Evolutionary conservation across 2,113 vertebrate species (phyloP).

Genomic region (Hucho hucho): DNA sequence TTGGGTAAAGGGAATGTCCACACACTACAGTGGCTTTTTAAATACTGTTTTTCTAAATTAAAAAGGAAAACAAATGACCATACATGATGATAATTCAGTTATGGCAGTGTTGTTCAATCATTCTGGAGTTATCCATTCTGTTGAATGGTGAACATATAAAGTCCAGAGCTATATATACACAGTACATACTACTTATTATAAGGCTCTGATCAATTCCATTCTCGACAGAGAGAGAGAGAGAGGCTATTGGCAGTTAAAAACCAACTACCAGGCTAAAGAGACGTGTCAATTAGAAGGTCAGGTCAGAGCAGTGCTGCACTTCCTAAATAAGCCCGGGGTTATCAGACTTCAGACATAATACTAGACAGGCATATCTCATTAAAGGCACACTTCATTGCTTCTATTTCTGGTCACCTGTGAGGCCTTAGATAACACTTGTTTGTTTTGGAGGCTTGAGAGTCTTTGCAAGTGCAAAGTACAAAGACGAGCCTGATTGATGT

Average conservation of each 20-base stretch:
- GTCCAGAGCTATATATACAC: background rate
- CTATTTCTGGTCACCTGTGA: background rate
- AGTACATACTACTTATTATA: too few relatives aligned
- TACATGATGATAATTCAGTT: background rate
- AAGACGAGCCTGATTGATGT: too few relatives aligned
- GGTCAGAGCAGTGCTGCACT: background rate
- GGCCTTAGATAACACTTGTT: background rate
- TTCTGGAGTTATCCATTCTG: background rate
- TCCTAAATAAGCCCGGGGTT: background rate
- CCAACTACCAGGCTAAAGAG: background rate
- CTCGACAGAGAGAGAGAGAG: background rate
- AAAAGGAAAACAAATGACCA: background rate
- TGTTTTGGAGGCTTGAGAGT: too few relatives aligned
- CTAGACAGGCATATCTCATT: background rate
- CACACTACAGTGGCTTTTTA: background rate
- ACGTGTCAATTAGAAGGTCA: background rate
- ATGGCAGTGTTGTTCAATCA: conserved; percentile 2
- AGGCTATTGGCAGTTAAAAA: background rate
- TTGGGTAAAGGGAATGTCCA: conserved; percentile 7
- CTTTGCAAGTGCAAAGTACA: too few relatives aligned
- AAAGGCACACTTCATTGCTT: background rate
- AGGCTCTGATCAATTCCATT: background rate
- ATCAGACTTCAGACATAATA: conserved; percentile 5
- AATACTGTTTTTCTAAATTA: background rate
- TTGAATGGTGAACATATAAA: background rate